Conservation (phyloP, 2,888 invertebrate genomes). For the Clunio marinus region DNA sequence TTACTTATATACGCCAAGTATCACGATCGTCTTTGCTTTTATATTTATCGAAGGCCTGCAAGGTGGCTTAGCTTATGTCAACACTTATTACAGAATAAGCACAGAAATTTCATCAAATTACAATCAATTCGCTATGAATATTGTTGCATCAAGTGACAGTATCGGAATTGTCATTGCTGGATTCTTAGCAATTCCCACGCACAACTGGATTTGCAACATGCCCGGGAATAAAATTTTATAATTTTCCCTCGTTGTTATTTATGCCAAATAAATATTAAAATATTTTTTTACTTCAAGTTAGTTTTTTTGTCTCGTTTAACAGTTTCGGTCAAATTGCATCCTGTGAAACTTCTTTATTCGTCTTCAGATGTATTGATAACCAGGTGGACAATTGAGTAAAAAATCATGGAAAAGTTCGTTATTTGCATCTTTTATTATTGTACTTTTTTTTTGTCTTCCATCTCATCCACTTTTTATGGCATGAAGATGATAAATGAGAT, state of each 20-base stretch:
- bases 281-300: background rate
- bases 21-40: slow-evolving; percentile 62
- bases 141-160: slow-evolving; percentile 70
- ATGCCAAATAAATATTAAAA: background rate
- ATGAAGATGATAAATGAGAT: slow-evolving; percentile 39
- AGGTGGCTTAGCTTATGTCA: slow-evolving; percentile 73
- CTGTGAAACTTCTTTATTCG: slow-evolving; percentile 25
- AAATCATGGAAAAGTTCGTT: slow-evolving; percentile 32
- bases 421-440: slow-evolving; percentile 29
- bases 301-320: background rate
- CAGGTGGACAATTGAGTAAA: slow-evolving; percentile 8
- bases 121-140: slow-evolving; percentile 65
- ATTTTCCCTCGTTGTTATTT: too few species aligned
- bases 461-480: slow-evolving; percentile 21
- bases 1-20: slow-evolving; percentile 60
- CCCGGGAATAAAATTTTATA: slow-evolving; percentile 49
- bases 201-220: slow-evolving; percentile 67
- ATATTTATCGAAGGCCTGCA: slow-evolving; percentile 70
- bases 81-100: slow-evolving; percentile 72
- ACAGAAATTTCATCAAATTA: slow-evolving; percentile 56
- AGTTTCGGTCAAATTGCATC: slow-evolving; percentile 25
- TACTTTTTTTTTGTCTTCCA: background rate
- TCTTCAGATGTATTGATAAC: too few species aligned
- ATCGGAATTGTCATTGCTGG: slow-evolving; percentile 74
- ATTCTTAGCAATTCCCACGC: slow-evolving; percentile 65